These are phyloP conservation scores for Aproaerema taeniolella DNA, from an alignment of 2,888 invertebrate genomes.

Conservation along the genomic window DNA sequence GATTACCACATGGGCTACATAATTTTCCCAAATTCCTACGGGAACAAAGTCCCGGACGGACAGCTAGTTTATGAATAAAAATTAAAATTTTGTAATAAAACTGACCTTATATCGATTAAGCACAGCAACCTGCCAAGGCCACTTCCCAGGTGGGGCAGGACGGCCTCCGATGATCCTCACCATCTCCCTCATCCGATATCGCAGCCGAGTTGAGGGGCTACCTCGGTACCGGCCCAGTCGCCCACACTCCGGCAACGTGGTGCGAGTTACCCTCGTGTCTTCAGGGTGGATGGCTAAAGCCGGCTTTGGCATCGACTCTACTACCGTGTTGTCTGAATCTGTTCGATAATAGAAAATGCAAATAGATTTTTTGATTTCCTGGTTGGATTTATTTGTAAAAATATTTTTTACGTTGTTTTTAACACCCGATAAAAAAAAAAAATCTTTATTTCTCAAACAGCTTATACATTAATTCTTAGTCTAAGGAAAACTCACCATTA, in stretches of 20 bases:
- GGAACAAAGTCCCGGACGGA: too few species aligned
- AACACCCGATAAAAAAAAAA: too few species aligned
- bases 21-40: too few species aligned
- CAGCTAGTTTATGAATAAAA: too few species aligned
- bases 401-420: too few species aligned
- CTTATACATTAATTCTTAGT: too few species aligned
- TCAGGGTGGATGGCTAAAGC: constrained; percentile 48
- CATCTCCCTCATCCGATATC: constrained; percentile 74
- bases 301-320: constrained; percentile 52
- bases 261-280: constrained; percentile 34
- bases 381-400: too few species aligned
- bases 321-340: constrained; percentile 47
- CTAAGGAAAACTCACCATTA: too few species aligned
- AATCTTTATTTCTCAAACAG: too few species aligned
- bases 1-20: too few species aligned
- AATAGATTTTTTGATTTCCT: too few species aligned
- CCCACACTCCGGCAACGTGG: constrained; percentile 43
- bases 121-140: constrained; percentile 97
- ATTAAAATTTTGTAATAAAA: not conserved
- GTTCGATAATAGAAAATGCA: not conserved
- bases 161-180: constrained; percentile 92
- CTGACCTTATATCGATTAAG: constrained; percentile 85
- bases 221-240: constrained; percentile 50
- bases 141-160: constrained; percentile 87
- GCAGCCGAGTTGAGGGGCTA: constrained; percentile 34